Percentiles rank a stretch among this genome's conserved stretches.
phyloP scores from a whole-genome alignment of 2,797 vertebrate species.

The Triplophysa bombifrons region DNA sequence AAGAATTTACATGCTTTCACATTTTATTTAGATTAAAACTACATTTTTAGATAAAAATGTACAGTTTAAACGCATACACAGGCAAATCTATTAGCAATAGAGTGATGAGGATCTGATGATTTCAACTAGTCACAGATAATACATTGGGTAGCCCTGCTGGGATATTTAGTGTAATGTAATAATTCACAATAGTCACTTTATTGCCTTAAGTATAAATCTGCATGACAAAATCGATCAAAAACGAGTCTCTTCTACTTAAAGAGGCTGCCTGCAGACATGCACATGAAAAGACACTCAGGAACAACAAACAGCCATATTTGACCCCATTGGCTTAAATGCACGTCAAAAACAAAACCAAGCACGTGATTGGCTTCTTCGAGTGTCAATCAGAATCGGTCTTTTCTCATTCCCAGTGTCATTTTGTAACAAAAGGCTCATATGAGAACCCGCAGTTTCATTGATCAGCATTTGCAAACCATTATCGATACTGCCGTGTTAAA shows the following conservation, averaged over 20 bases:
- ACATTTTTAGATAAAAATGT: no score
- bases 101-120: no score
- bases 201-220: not conserved
- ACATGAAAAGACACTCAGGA: not conserved
- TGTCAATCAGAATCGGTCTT: conserved; percentile 60
- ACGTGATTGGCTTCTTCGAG: conserved; percentile 59
- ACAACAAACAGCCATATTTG: not conserved
- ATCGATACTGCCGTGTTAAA: not conserved
- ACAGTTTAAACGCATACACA: not conserved
- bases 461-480: not conserved
- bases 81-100: not conserved
- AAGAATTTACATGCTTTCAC: not conserved
- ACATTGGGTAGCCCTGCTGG: not conserved
- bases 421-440: conserved; percentile 25
- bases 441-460: conserved; percentile 3
- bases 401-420: conserved; percentile 20
- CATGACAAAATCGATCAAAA: not conserved
- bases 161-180: not conserved
- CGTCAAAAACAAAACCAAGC: not conserved
- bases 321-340: conserved; percentile 63
- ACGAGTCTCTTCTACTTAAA: not conserved
- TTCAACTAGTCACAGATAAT: no score
- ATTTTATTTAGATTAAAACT: not conserved
- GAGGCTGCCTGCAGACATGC: not conserved
- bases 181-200: not conserved